Evolutionary conservation across 2,888 invertebrate species (phyloP), one percentile per base, ranked within the genome.

Genomic region (Caradrina clavipalpis): DNA sequence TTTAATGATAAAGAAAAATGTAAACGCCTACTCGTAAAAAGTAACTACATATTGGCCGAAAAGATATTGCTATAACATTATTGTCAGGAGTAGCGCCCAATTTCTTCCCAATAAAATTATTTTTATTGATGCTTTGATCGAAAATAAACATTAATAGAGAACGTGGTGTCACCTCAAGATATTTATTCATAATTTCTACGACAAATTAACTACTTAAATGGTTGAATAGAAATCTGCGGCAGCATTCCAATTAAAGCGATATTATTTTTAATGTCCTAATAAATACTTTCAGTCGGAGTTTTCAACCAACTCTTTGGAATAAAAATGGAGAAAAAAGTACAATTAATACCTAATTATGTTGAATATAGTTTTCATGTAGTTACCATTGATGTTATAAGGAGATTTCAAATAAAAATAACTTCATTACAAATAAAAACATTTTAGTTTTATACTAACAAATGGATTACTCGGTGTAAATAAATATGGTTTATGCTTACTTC

Each of bases 41-140:
- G 19, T 42, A 49, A 45, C 19, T 15, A 51, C 7, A 49, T 64
- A 50, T 59, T 6, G 10, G 13, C 21, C 8, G 49, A 10, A 59
- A 55, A 72, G 17, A 49, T 57, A 74, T 81, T 81, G 82, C 80
- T 70, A 45, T 55, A n/a, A 59, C 21, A 55, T 51, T 74, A 54
- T 63, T 63, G 56, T 59, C 65, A 80, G 80, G 78, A 59, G 66
- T 17, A 70, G 47, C 26, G 10, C 13, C 19, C 22, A 35, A 54
- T 59, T 47, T 39, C 31, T 54, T 53, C 10, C 49, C 47, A 55
- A 54, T 57, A 3, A 45, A 22, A 53, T 72, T 47, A 42, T 53
- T 62, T 42, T 6, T 54, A 59, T 22, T 11, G 19, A 17, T 39
- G 21, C 4, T n/a, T n/a, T n/a, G 26, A 63, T 69, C 7, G 15